Conservation (phyloP, 2,113 vertebrate species). For the Myocastor coypus region DNA sequence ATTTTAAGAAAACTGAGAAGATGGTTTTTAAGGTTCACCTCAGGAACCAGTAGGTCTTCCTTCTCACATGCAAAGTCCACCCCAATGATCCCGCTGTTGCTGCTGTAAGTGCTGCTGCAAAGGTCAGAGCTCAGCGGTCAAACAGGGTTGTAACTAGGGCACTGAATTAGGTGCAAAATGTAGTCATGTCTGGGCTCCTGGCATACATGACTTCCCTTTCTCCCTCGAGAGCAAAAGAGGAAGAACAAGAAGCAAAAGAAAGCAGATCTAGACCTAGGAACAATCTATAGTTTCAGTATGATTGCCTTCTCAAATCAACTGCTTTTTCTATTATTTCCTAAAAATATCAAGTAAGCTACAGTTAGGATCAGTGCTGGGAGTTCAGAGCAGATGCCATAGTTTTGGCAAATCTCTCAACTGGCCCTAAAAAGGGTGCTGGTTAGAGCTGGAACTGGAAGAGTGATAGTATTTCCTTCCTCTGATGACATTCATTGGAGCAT, state of each 20-base stretch:
- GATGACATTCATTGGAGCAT: conserved; percentile 6
- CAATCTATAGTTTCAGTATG: neutral
- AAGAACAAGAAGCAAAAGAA: neutral
- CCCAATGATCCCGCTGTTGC: neutral
- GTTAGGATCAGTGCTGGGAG: neutral
- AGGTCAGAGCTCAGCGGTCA: neutral
- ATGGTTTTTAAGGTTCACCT: neutral
- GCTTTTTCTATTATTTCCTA: conserved; percentile 64
- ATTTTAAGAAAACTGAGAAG: conserved; percentile 22
- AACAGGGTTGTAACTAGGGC: neutral
- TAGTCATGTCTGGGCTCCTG: neutral
- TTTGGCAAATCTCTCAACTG: conserved; percentile 33
- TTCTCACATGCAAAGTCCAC: neutral
- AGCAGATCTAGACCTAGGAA: neutral
- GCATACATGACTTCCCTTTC: neutral
- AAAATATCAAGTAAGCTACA: conserved; percentile 38
- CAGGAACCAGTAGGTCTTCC: neutral
- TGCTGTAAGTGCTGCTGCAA: neutral
- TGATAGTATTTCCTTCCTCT: conserved; percentile 67
- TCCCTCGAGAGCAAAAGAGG: neutral
- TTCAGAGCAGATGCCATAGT: conserved; percentile 21
- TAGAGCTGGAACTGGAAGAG: conserved; percentile 43
- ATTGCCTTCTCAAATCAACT: conserved; percentile 37
- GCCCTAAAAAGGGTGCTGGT: conserved; percentile 26
- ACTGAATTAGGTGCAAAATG: neutral